These are phyloP conservation scores for Euplagia quadripunctaria DNA, from an alignment of 2,888 invertebrate species.

Conservation along the genomic window DNA sequence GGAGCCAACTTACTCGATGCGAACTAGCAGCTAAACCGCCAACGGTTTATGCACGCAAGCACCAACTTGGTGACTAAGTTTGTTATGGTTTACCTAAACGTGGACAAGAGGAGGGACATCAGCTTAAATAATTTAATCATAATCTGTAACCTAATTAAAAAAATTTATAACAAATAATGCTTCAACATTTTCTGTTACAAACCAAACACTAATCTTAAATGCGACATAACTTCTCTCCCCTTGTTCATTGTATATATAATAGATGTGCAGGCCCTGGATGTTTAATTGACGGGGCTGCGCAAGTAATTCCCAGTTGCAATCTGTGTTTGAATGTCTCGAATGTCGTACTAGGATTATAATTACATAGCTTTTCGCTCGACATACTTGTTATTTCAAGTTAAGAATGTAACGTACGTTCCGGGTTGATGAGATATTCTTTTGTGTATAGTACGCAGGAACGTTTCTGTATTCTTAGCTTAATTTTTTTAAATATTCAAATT, in stretches of 20 bases:
- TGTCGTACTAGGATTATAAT: constrained; percentile 24
- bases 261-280: background rate
- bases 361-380: constrained; percentile 37
- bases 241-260: background rate
- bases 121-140: background rate
- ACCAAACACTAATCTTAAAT: background rate
- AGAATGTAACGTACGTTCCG: constrained; percentile 27
- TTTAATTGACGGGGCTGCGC: constrained; percentile 32
- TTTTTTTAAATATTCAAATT: background rate
- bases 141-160: background rate
- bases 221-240: background rate
- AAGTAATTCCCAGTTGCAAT: constrained; percentile 50
- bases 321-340: constrained; percentile 45
- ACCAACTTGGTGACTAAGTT: too few species aligned
- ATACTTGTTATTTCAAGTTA: constrained; percentile 39
- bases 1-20: too few species aligned
- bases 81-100: too few species aligned
- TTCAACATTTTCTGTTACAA: background rate
- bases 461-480: background rate
- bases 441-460: background rate
- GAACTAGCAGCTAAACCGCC: too few species aligned
- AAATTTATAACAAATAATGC: background rate
- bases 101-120: too few species aligned
- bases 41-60: too few species aligned
- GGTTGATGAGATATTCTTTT: constrained; percentile 15